Conservation (phyloP, 2,797 vertebrate species). For the Enteromius anoplus region DNA sequence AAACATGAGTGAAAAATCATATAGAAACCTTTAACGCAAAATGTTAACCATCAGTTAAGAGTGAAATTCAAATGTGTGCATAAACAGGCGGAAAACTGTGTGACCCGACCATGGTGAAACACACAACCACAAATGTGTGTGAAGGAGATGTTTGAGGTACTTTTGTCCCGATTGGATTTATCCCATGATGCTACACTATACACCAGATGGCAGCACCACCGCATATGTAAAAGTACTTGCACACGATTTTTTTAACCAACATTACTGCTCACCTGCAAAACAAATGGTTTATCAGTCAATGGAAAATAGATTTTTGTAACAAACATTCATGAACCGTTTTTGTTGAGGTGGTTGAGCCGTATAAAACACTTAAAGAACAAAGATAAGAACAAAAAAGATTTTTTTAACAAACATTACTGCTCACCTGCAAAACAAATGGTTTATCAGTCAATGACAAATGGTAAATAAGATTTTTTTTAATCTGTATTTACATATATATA, state of each 20-base stretch:
- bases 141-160: neutral
- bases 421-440: no score
- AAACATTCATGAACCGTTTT: no score
- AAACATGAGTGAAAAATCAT: neutral
- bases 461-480: no score
- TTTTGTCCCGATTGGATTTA: neutral
- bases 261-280: neutral
- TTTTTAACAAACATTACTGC: no score
- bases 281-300: neutral
- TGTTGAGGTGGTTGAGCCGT: no score
- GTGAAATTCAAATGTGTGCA: neutral
- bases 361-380: no score
- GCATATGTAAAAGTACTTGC: neutral
- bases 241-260: neutral
- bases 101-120: neutral
- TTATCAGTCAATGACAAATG: no score
- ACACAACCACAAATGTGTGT: neutral
- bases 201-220: conserved; percentile 3
- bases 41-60: neutral
- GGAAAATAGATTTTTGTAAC: no score
- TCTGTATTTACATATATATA: no score
- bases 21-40: neutral
- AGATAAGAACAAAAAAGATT: no score
- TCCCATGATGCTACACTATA: neutral
- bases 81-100: neutral